phyloP scores from a whole-genome alignment of 2,113 vertebrate species.

The Rhynchomys soricoides region DNA sequence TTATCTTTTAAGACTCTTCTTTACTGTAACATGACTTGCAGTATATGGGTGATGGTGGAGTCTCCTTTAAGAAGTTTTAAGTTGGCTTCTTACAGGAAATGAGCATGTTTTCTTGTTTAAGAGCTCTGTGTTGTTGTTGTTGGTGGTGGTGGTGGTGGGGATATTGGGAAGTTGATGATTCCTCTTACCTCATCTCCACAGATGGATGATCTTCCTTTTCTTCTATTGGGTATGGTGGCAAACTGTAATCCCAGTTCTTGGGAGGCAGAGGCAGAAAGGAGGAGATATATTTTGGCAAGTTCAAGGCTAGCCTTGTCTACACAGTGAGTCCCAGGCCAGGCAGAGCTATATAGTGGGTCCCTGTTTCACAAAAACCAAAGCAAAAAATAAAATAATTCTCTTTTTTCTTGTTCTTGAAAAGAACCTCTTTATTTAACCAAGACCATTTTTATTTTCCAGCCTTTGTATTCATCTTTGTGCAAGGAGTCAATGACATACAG shows the following conservation, averaged over 20 bases:
- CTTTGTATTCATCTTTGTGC: not conserved
- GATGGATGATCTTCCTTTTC: not conserved
- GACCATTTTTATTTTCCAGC: not conserved
- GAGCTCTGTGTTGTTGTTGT: not conserved
- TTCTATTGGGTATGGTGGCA: not conserved
- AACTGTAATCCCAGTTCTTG: not conserved
- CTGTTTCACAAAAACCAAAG: not conserved
- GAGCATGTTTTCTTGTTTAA: not conserved
- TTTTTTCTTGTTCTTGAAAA: not conserved
- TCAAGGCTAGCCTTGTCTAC: not conserved
- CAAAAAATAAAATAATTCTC: not conserved
- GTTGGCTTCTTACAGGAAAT: not conserved
- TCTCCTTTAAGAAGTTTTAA: not conserved
- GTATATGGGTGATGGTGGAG: not conserved
- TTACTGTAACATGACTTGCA: not conserved
- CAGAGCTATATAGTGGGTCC: not conserved
- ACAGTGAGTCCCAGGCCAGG: not conserved
- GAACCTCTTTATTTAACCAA: conserved; percentile 13
- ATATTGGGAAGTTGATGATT: not conserved
- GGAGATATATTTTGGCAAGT: no score
- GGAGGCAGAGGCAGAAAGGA: not conserved
- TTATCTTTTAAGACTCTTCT: not conserved
- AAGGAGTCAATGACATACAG: not conserved
- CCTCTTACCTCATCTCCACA: not conserved
- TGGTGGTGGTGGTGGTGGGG: no score